phyloP scores from a whole-genome alignment of 2,797 vertebrate species.

The Spinibarbus caldwelli region DNA sequence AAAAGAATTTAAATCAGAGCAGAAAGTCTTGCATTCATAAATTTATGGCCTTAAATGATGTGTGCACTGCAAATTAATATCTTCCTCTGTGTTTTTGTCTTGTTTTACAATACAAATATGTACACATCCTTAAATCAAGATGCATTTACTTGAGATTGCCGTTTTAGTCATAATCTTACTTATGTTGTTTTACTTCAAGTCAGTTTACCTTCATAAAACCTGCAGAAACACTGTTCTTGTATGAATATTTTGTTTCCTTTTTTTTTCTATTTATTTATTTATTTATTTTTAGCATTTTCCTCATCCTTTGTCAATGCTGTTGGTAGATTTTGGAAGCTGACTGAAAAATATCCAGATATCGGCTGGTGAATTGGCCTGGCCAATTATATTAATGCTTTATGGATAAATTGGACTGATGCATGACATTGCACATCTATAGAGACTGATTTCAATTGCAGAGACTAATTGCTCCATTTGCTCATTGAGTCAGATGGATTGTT shows the following conservation, averaged over 20 bases:
- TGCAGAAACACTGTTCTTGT: not conserved
- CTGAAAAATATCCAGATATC: not conserved
- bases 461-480: conserved; percentile 61
- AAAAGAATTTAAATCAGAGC: not conserved
- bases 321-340: not conserved
- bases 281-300: not conserved
- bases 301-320: conserved; percentile 4
- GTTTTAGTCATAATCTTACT: not conserved
- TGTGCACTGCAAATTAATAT: not conserved
- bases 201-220: not conserved
- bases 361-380: not conserved
- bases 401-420: conserved; percentile 16
- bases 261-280: too few species aligned
- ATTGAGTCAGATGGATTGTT: conserved; percentile 72
- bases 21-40: not conserved
- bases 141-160: not conserved
- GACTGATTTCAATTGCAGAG: conserved; percentile 27
- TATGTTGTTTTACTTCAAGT: not conserved
- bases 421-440: not conserved
- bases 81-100: not conserved
- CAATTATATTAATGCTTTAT: not conserved
- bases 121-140: not conserved
- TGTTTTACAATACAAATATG: not conserved
- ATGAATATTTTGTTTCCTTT: not conserved
- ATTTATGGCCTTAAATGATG: not conserved